phyloP scores from a whole-genome alignment of 2,888 invertebrate species.

The Gerosis bhagava region DNA sequence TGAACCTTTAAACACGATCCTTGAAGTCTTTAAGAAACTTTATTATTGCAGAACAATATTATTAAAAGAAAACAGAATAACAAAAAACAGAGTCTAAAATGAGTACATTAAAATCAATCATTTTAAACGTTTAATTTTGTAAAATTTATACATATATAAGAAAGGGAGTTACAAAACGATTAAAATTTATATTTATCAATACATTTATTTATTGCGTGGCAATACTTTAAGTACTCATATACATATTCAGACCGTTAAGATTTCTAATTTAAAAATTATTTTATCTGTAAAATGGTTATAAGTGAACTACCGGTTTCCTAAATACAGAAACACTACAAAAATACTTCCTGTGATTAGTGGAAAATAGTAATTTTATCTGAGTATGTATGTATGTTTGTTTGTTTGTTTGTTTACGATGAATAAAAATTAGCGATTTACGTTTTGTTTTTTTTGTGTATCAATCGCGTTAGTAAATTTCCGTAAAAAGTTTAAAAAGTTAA shows the following conservation, averaged over 20 bases:
- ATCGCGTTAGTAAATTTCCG: conserved; percentile 6
- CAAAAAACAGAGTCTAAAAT: too few species aligned
- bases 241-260: conserved; percentile 4
- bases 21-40: too few species aligned
- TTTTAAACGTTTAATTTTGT: too few species aligned
- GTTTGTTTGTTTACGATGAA: conserved; percentile 39
- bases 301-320: conserved; percentile 8
- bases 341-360: conserved; percentile 20
- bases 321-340: conserved; percentile 22
- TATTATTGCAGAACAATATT: too few species aligned
- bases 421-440: conserved; percentile 46
- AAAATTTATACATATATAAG: too few species aligned
- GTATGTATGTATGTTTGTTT: too few species aligned
- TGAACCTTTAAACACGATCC: too few species aligned
- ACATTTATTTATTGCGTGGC: conserved; percentile 16
- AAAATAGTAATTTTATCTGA: conserved; percentile 38
- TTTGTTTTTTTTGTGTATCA: conserved; percentile 11
- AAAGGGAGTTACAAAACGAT: too few species aligned
- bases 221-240: conserved; percentile 16
- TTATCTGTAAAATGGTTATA: conserved; percentile 6
- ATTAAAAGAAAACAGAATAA: too few species aligned
- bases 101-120: too few species aligned
- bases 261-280: conserved; percentile 3
- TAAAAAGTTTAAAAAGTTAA: conserved; percentile 5
- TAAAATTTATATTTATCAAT: too few species aligned